These are phyloP conservation scores for Parazoanthus atlanticus DNA, from an alignment of 92 coral and sea anemone species.

Conservation along the genomic window DNA sequence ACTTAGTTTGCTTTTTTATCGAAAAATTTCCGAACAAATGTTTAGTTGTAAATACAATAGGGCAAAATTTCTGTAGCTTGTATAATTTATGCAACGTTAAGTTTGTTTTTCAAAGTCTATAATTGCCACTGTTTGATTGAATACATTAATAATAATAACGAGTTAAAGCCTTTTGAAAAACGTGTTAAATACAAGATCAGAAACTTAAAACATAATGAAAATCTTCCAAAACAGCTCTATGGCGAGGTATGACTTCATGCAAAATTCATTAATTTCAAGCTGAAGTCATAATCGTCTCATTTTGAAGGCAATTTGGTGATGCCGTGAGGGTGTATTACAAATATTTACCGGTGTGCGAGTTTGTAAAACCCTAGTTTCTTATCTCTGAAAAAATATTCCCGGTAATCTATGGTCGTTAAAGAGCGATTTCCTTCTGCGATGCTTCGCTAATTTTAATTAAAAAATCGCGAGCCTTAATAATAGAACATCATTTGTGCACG, in stretches of 20 bases:
- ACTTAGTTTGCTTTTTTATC: not conserved
- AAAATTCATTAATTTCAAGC: not conserved
- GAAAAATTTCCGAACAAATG: not conserved
- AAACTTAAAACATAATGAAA: slow-evolving; percentile 4
- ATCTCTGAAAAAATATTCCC: slow-evolving; percentile 26
- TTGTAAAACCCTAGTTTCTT: not conserved
- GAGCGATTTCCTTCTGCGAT: slow-evolving; percentile 25
- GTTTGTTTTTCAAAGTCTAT: slow-evolving; percentile 20
- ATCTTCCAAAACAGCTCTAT: not conserved
- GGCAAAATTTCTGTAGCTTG: not conserved
- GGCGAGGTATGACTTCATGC: not conserved
- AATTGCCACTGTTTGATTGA: slow-evolving; percentile 2
- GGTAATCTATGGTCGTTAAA: slow-evolving; percentile 43
- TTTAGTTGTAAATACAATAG: not conserved
- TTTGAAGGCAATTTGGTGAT: not conserved
- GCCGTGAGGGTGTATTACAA: not conserved
- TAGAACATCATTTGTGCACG: not conserved
- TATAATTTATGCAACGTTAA: not conserved
- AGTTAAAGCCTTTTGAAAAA: not conserved
- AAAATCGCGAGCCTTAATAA: not conserved
- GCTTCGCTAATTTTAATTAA: slow-evolving; percentile 35
- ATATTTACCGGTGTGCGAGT: slow-evolving; percentile 33
- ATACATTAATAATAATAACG: not conserved
- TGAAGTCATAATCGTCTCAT: not conserved
- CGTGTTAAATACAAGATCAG: not conserved